Evolutionary conservation across 2,113 vertebrate genomes (phyloP).

Genomic region (Cyprinodon tularosa): DNA sequence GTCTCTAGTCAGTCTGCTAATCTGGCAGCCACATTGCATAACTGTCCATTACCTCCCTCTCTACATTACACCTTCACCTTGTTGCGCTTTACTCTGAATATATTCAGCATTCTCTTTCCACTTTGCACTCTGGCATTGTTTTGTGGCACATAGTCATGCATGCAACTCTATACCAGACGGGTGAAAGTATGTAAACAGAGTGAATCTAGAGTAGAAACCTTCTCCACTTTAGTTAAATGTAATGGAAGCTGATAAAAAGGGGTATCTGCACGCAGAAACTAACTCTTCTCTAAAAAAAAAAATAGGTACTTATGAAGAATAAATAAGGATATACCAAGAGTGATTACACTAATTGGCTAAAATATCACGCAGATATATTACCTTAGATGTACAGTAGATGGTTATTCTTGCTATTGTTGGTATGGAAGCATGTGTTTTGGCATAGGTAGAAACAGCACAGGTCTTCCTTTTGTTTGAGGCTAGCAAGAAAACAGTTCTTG

Average conservation of each 20-base stretch:
- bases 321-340: too few relatives aligned
- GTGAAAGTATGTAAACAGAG: not conserved
- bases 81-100: not conserved
- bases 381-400: too few relatives aligned
- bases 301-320: too few relatives aligned
- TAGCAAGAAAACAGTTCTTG: too few relatives aligned
- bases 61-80: conserved; percentile 37
- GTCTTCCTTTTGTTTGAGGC: too few relatives aligned
- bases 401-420: too few relatives aligned
- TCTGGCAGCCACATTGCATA: conserved; percentile 63
- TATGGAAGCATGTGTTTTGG: too few relatives aligned
- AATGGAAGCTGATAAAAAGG: not conserved
- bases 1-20: conserved; percentile 50
- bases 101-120: not conserved
- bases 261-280: not conserved
- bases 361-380: too few relatives aligned
- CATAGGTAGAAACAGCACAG: too few relatives aligned
- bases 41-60: conserved; percentile 53
- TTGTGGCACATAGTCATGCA: not conserved
- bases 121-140: not conserved
- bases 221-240: not conserved
- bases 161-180: not conserved
- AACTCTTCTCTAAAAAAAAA: too few relatives aligned
- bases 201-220: not conserved
- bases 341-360: too few relatives aligned